Conservation (phyloP, 1,140 invertebrate genomes). For the Drosophila funebris region DNA sequence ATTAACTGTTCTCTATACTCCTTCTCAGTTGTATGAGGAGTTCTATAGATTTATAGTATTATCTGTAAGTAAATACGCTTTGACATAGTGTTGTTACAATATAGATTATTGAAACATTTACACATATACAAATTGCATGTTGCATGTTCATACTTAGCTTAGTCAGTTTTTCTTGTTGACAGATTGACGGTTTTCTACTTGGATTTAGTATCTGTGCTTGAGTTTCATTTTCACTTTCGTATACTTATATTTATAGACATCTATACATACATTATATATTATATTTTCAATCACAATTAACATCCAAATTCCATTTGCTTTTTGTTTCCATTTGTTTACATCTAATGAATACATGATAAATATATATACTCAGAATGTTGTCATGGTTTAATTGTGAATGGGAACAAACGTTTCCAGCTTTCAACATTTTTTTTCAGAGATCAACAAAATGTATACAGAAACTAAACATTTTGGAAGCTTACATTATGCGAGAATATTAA, state of each 20-base stretch:
- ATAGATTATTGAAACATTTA: neutral
- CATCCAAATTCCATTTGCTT: conserved; percentile 26
- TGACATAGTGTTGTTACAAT: neutral
- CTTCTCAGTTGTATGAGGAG: neutral
- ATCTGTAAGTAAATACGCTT: neutral
- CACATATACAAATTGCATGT: neutral
- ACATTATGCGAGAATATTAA: neutral
- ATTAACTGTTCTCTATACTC: neutral
- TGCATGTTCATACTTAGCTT: neutral
- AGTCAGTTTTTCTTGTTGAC: neutral
- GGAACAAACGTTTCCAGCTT: too few relatives aligned
- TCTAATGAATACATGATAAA: conserved; percentile 24
- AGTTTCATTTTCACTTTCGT: neutral
- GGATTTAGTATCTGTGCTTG: neutral
- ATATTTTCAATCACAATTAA: conserved; percentile 38
- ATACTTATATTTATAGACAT: neutral
- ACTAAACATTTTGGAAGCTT: neutral
- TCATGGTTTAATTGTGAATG: neutral
- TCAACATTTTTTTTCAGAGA: conserved; percentile 28
- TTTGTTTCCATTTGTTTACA: conserved; percentile 8
- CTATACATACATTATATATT: conserved; percentile 1
- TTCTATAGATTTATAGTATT: neutral
- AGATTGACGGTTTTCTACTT: neutral
- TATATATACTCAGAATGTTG: conserved; percentile 8
- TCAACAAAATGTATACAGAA: conserved; percentile 4